Conservation (phyloP, 2,797 vertebrate genomes). For the Xiphorhynchus erythropygius region DNA sequence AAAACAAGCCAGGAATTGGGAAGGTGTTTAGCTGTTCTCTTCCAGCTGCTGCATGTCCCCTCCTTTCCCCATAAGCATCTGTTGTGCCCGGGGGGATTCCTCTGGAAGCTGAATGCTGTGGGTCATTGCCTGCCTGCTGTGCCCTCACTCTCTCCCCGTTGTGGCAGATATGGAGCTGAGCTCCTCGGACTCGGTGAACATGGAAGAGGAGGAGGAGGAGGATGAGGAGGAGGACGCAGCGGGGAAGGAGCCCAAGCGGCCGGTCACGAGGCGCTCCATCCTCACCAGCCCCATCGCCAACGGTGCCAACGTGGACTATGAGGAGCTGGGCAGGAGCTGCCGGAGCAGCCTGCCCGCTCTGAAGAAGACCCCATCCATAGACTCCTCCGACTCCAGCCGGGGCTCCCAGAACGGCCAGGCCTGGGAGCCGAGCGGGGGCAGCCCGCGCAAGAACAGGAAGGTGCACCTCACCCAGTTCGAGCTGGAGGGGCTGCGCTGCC, state of each 20-base stretch:
- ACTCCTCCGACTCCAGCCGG: constrained; percentile 75
- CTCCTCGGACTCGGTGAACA: constrained; percentile 71
- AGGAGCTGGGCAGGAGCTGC: constrained; percentile 75
- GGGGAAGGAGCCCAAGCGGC: constrained; percentile 73
- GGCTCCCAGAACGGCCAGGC: constrained; percentile 79
- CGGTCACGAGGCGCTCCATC: constrained; percentile 68
- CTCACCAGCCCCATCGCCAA: constrained; percentile 80
- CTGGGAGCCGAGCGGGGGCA: constrained; percentile 70
- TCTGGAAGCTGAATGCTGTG: not conserved
- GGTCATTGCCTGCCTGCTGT: not conserved
- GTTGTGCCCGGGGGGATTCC: not conserved
- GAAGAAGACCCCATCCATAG: constrained; percentile 77
- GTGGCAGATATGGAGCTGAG: constrained; percentile 86
- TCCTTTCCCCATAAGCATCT: accelerated
- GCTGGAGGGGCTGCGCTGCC: constrained; percentile 91
- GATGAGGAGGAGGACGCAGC: constrained; percentile 52
- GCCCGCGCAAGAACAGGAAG: constrained; percentile 73
- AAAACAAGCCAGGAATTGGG: not conserved
- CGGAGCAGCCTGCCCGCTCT: constrained; percentile 69
- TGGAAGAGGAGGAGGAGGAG: constrained; percentile 76
- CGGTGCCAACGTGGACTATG: constrained; percentile 77
- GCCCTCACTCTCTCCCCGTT: not conserved
- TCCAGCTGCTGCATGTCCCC: accelerated
- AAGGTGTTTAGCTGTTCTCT: not conserved
- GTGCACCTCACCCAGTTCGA: constrained; percentile 91